Evolutionary conservation across 2,888 invertebrate species (phyloP).

Genomic region (Pyrocoelia pectoralis): DNA sequence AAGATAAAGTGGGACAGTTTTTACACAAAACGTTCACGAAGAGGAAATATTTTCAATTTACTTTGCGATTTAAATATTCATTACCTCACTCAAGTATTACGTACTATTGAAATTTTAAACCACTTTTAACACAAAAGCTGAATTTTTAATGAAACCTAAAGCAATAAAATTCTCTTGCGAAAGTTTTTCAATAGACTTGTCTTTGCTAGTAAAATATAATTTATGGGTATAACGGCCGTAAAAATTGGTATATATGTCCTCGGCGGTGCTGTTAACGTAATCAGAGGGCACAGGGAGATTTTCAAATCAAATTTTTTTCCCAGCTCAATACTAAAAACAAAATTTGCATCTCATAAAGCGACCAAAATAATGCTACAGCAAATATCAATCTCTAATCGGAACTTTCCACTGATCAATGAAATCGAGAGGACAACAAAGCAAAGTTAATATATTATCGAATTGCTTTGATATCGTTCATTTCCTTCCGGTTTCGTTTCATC

Average conservation of each 20-base stretch:
- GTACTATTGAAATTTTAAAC: slow-evolving; percentile 10
- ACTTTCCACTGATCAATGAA: slow-evolving; percentile 8
- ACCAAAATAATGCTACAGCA: too few species aligned
- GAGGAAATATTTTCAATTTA: not conserved
- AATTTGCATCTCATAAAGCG: too few species aligned
- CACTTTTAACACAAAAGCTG: slow-evolving; percentile 7
- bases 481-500: slow-evolving; percentile 11
- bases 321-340: too few species aligned
- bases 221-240: slow-evolving; percentile 9
- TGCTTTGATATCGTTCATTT: slow-evolving; percentile 10
- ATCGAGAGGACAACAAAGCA: slow-evolving; percentile 8
- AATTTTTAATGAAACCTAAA: slow-evolving; percentile 9
- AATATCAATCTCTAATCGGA: not conserved
- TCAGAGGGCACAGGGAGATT: not conserved
- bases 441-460: slow-evolving; percentile 14
- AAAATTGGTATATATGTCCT: slow-evolving; percentile 5
- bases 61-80: slow-evolving; percentile 8
- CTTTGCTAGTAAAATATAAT: slow-evolving; percentile 11
- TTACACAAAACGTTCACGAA: not conserved
- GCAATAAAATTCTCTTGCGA: slow-evolving; percentile 8
- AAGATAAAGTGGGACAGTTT: not conserved
- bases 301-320: too few species aligned
- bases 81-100: not conserved
- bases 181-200: slow-evolving; percentile 8
- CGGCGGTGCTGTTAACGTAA: slow-evolving; percentile 4